Base-by-base conservation (phyloP, 2,113 vertebrate species). In the Grus americana region DNA sequence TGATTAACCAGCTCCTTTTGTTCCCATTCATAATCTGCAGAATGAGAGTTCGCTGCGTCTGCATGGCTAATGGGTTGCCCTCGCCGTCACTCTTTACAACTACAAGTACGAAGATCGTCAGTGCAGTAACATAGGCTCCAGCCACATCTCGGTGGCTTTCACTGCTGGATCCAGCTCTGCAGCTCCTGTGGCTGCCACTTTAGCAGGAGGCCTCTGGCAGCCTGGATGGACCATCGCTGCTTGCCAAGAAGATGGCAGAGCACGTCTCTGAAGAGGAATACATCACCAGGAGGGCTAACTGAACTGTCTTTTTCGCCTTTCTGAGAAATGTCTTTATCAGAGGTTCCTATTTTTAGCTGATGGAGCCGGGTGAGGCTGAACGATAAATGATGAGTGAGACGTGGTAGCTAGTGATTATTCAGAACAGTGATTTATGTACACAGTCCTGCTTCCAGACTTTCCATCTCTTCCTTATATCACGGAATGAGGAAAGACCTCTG, bases 81-180 rank as follows among this genome's bases (percentile, higher is more conserved):
- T 76, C 62, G 4, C 21, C 40, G 61, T 17, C 91, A 18, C 42
- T 54, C 36, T 58, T 49, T 14, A 34, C 81, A 74, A 5, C n/a
- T 12, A 24, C 44, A 38, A 49, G 30, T 1, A 27, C 1, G 11
- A 81, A 30, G 9, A 1, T 4, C 2, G 3, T 14, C 67, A n/a
- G 58, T 38, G 70, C 61, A 71, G 20, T 16, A 75, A 26, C 57
- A 18, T 1, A 23, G 50, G 65, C 58, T 42, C 40, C 59, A 57
- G 57, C 29, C 30, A 49, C 42, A 17, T 61, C 62, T 44, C 0
- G 1, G 10, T 22, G 52, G 40, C 58, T 72, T 46, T 46, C 40
- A 27, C 19, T 36, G 42, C 58, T 26, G 54, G 84, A 76, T 32
- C 0, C 0, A 71, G 34, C 36, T 78, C 54, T 36, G 55, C 55